Evolutionary conservation across 2,888 invertebrate species (phyloP), one percentile per base, ranked within the genome.

Genomic region (Enchytraeus crypticus): DNA sequence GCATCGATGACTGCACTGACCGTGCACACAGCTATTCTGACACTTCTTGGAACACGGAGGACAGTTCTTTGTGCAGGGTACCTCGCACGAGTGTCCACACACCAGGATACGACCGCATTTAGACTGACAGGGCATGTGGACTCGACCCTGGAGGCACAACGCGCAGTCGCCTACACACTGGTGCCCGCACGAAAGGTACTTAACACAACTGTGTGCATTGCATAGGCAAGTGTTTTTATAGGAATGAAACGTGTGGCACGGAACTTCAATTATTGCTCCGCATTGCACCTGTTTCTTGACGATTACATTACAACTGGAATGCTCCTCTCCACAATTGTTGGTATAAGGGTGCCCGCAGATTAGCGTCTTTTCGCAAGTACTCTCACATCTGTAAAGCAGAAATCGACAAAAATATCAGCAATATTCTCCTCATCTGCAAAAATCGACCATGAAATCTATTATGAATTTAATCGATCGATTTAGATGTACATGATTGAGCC

Each of bases 111-210:
- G 81, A 4, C 80, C 79, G 75, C 87, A 88, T 23, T 77, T 75
- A 67, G 82, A 79, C 34, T 68, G 65, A 74, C 87, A 87, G 26
- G 82, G 77, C 60, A 69, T 71, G 74, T 87, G 87, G 59, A 87
- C 74, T 8, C 85, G 81, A 46, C 85, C 85, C 71, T 83, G 83
- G 38, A 68, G 73, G 74, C 87, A 87, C 53, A 72, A 64, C 2
- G 83, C 72, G 67, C 81, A 81, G 2, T 70, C 72, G 18, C 79
- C 78, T 11, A 27, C 56, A 63, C 74, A 75, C 0, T 5, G 18
- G 59, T 74, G 72, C 5, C 57, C 67, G 60, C 70, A 74, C 45
- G 64, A 63, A 46, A 71, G 69, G 57, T 29, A 14, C 14, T 26
- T 64, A 5, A n/a, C 63, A 53, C 74, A 75, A 2, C 38, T 53